Conservation (phyloP, 2,113 vertebrate genomes). For the Plestiodon gilberti region DNA sequence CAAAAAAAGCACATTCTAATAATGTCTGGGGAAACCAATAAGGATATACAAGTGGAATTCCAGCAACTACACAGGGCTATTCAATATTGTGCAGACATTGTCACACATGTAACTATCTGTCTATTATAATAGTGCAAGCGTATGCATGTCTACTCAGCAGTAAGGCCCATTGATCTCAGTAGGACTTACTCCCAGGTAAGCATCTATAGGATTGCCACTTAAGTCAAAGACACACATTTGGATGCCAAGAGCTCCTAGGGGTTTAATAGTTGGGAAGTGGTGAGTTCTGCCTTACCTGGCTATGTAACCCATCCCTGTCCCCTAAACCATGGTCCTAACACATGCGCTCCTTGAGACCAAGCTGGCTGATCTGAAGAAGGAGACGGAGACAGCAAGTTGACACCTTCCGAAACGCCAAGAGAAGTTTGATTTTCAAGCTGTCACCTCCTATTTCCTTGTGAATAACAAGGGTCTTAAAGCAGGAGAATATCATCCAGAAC, state of each 20-base stretch:
- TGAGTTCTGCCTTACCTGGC: no score
- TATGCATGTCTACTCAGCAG: no score
- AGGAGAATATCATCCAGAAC: not conserved
- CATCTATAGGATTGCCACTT: no score
- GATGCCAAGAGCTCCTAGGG: not conserved
- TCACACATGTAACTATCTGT: not conserved
- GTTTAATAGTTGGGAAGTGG: no score
- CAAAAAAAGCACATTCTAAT: not conserved
- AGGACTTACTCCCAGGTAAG: no score
- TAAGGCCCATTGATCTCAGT: no score
- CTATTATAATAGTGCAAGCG: not conserved
- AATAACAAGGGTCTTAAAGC: not conserved
- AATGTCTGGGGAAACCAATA: not conserved
- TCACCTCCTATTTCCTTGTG: not conserved
- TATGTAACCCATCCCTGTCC: no score
- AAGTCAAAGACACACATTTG: not conserved
- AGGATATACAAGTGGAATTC: not conserved
- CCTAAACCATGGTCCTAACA: no score
- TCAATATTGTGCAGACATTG: not conserved
- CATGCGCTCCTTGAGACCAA: not conserved
- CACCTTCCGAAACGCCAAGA: not conserved
- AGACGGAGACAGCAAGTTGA: not conserved
- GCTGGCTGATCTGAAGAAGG: not conserved
- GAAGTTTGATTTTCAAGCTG: no score
- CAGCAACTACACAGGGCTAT: not conserved